Base-by-base conservation (phyloP, 1,140 invertebrate genomes). In the Rhopalosiphum maidis region DNA sequence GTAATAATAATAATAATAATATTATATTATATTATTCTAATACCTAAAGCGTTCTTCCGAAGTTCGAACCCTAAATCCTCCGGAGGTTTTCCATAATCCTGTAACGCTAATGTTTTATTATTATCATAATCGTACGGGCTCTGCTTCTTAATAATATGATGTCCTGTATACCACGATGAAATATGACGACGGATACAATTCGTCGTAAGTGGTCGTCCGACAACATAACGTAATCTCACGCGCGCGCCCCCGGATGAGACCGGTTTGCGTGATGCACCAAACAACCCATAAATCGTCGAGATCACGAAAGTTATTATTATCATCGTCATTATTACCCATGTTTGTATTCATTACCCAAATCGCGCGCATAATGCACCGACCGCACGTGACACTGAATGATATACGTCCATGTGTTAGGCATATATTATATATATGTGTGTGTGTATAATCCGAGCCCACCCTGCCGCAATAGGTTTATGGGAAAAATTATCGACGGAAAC, bases 221-320 rank as follows among this genome's bases (percentile, higher is more conserved):
- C 82, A 83, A 15, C 37, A 7, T 41, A 41, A 41, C 35, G 82
- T 41, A 83, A 83, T 83, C 21, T 23, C 6, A 41, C 48, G 22
- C 22, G 35, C 82, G 6, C 37, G 83, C 37, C 83, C 82, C 22
- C 37, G 37, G 83, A 41, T 6, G 37, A 25, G 83, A 86, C 85
- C 85, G 85, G 85, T 86, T 86, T 86, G 15, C 48, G 41, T 18
- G 41, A 43, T 86, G 43, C 11, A 9, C 15, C 43, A 5, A 2
- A n/a, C 11, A n/a, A 46, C 30, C 43, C 85, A 46, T 86, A 86
- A 86, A 86, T 86, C 85, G 37, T 46, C 37, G 41, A 25, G 85
- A 86, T 86, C 85, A 86, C 41, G 15, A 86, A 86, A 86, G 46
- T 48, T 30, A n/a, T 86, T 41, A 86, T n/a, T 85, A 43, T 85